A percentile compares a stretch with the other conserved stretches of the same genome.
phyloP scores from a whole-genome alignment of 2,888 invertebrate species.

The Bellardia bayeri region DNA sequence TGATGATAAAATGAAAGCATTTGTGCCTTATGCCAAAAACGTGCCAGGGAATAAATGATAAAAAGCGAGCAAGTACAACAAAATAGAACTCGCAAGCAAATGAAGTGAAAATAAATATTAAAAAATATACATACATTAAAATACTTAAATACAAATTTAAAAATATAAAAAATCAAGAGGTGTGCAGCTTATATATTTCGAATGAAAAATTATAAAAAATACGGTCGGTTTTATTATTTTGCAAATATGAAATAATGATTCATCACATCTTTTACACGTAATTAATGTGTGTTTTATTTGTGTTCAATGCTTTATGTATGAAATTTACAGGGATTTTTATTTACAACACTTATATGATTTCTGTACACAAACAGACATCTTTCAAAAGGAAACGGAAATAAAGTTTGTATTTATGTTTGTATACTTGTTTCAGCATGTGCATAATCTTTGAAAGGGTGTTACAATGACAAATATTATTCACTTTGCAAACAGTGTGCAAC shows the following conservation, averaged over 20 bases:
- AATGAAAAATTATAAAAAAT: background rate
- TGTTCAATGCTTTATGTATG: background rate
- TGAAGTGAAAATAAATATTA: constrained; percentile 55
- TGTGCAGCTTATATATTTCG: constrained; percentile 59
- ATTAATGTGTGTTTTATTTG: constrained; percentile 6
- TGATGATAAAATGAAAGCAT: constrained; percentile 2
- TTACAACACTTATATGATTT: constrained; percentile 39
- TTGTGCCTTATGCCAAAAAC: constrained; percentile 26
- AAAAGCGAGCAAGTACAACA: constrained; percentile 3
- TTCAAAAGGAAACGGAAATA: constrained; percentile 38
- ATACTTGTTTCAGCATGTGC: constrained; percentile 10
- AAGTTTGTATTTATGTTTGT: constrained; percentile 29
- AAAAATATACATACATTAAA: constrained; percentile 17
- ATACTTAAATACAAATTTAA: constrained; percentile 29
- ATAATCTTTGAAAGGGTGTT: constrained; percentile 24
- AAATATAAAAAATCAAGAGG: constrained; percentile 45
- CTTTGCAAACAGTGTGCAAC: background rate
- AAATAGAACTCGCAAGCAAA: constrained; percentile 45
- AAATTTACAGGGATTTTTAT: constrained; percentile 22
- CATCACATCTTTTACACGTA: constrained; percentile 32
- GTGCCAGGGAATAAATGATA: constrained; percentile 32
- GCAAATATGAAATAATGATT: constrained; percentile 42
- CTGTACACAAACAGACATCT: background rate
- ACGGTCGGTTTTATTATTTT: constrained; percentile 22
- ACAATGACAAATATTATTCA: constrained; percentile 31